Evolutionary conservation across 2,113 vertebrate genomes (phyloP), one percentile per base, ranked within the genome.

Genomic region (Esox niger): DNA sequence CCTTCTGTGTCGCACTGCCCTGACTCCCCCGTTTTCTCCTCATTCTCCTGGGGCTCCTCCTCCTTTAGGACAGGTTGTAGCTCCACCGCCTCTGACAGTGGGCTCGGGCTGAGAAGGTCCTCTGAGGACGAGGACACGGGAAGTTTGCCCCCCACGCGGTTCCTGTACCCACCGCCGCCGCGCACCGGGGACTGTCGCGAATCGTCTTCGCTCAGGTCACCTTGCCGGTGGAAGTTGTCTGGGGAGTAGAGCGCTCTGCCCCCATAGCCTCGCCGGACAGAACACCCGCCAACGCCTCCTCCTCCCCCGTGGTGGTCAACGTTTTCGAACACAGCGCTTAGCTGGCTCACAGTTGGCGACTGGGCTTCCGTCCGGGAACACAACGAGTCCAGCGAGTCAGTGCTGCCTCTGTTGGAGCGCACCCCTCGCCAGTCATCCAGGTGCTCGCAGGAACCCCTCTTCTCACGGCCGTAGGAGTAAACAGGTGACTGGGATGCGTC

Each of bases 271-370:
- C 90, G 86, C 78, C 89, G 94, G 70, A 91, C 83, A 1, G 80
- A 43, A 21, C n/a, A 17, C 17, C n/a, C 47, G n/a, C 47, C 47
- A 38, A 5, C 35, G 11, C 47, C 47, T 21, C 47, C n/a, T 23
- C 82, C 66, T 33, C 86, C 58, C 2, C 76, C 87, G 15, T 90
- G 86, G 5, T 92, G 90, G 67, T 98, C 95, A 0, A 86, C 88
- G 52, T 92, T 95, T 86, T 99, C 95, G 78, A 99, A 99, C 7
- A 99, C 96, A 7, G 97, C 96, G 0, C 96, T 96, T 76, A 99
- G 94, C 84, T 98, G 96, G 83, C 95, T 98, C 79, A 99, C 97
- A 0, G 97, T 98, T 2, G 97, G 95, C 49, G 95, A 98, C 49
- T 95, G 92, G 0, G 95, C 94, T 76, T 99, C 97, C 0, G 95